phyloP scores from a whole-genome alignment of 2,888 invertebrate genomes.

The Eupithecia exiguata region DNA sequence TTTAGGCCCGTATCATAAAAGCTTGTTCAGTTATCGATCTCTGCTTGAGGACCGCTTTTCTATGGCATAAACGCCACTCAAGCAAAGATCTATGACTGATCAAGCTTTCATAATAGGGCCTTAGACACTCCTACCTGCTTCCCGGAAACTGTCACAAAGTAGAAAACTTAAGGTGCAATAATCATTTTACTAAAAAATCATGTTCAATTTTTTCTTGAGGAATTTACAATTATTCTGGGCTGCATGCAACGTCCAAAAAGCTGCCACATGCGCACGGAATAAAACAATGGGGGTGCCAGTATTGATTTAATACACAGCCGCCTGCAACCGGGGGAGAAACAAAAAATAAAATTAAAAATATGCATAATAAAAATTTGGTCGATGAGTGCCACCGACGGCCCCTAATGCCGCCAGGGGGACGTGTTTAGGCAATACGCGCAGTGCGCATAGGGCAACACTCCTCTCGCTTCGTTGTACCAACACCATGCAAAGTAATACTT shows the following conservation, averaged over 20 bases:
- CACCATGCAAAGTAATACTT: background rate
- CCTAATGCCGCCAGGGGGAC: slow-evolving; percentile 61
- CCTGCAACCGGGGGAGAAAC: slow-evolving; percentile 63
- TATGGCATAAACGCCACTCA: too few relatives aligned
- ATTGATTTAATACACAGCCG: slow-evolving; percentile 47
- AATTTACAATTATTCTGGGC: slow-evolving; percentile 9
- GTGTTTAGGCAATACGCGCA: slow-evolving; percentile 51
- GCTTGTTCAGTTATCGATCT: too few relatives aligned
- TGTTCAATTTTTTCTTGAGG: slow-evolving; percentile 4
- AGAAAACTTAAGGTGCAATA: background rate
- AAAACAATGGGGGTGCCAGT: slow-evolving; percentile 49
- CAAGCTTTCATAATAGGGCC: too few relatives aligned
- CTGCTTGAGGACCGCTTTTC: too few relatives aligned
- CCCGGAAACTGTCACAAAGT: too few relatives aligned
- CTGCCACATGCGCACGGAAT: slow-evolving; percentile 35
- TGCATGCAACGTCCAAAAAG: slow-evolving; percentile 33
- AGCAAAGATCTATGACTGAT: too few relatives aligned
- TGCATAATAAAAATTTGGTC: slow-evolving; percentile 80
- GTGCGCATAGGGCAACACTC: slow-evolving; percentile 3
- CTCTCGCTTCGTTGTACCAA: slow-evolving; percentile 3
- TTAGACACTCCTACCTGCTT: too few relatives aligned
- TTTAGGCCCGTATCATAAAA: background rate
- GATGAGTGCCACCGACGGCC: slow-evolving; percentile 60
- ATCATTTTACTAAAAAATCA: background rate
- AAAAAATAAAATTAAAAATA: slow-evolving; percentile 81